phyloP scores from a whole-genome alignment of 2,113 vertebrate species.

The Ranitomeya variabilis region DNA sequence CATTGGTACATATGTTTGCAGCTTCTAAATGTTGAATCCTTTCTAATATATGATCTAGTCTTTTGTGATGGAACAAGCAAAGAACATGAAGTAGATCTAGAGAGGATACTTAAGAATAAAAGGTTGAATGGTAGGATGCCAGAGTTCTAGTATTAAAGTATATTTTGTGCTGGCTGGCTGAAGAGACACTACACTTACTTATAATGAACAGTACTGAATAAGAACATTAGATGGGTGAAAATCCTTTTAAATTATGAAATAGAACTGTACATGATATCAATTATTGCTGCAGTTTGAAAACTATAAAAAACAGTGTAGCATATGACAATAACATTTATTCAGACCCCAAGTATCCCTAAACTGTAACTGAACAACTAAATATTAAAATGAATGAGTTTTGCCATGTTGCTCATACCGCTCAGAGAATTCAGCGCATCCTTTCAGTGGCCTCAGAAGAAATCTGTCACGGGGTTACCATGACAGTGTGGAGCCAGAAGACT shows the following conservation, averaged over 20 bases:
- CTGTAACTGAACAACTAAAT: background rate
- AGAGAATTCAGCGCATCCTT: no score
- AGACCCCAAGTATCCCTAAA: background rate
- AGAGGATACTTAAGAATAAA: background rate
- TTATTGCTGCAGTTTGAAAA: background rate
- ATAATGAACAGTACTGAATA: background rate
- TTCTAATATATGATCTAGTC: background rate
- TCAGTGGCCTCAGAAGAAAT: no score
- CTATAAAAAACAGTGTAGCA: background rate
- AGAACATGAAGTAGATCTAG: background rate
- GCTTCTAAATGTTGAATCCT: background rate
- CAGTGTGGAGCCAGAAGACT: no score
- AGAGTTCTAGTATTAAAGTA: background rate
- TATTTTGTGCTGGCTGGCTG: background rate
- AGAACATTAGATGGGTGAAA: background rate
- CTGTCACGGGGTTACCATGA: no score
- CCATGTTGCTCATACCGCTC: no score
- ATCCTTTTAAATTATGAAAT: background rate
- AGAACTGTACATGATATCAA: background rate
- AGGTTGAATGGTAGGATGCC: background rate
- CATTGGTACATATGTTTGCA: background rate
- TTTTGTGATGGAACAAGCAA: background rate
- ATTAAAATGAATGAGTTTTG: no score
- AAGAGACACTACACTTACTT: background rate
- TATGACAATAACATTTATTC: background rate